phyloP scores from a whole-genome alignment of 1,140 invertebrate species.

The Neodiprion pinetum region DNA sequence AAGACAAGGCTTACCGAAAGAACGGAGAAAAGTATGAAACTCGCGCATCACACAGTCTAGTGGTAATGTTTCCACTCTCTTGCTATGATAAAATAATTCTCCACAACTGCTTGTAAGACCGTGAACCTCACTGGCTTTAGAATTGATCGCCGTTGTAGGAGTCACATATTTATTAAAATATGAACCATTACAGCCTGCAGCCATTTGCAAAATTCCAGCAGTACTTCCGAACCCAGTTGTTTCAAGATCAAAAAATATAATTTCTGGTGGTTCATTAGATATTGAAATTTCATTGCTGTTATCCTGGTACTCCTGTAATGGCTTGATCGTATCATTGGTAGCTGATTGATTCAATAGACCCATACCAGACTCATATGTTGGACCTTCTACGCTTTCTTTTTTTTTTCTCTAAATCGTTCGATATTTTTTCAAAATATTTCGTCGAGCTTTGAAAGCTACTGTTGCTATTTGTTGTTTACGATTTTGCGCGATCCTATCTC shows the following conservation, averaged over 20 bases:
- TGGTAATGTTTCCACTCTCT: slow-evolving; percentile 22
- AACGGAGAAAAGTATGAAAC: slow-evolving; percentile 23
- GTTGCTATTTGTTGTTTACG: slow-evolving; percentile 11
- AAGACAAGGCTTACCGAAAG: slow-evolving; percentile 26
- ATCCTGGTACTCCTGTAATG: slow-evolving; percentile 8
- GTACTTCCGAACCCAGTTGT: slow-evolving; percentile 21
- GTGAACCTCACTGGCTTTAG: slow-evolving; percentile 28
- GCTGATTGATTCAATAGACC: slow-evolving; percentile 21
- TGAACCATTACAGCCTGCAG: slow-evolving; percentile 10
- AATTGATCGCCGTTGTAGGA: slow-evolving; percentile 23
- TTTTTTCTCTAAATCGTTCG: slow-evolving; percentile 16
- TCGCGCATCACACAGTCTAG: slow-evolving; percentile 20
- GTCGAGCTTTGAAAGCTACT: slow-evolving; percentile 19
- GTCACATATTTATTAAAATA: slow-evolving; percentile 25
- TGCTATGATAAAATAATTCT: slow-evolving; percentile 27
- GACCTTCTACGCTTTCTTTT: slow-evolving; percentile 4
- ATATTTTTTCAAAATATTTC: slow-evolving; percentile 22
- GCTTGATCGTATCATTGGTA: slow-evolving; percentile 11
- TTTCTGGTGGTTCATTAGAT: slow-evolving; percentile 16
- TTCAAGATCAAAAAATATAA: slow-evolving; percentile 27
- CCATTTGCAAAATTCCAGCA: slow-evolving; percentile 27
- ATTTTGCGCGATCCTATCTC: slow-evolving; percentile 4
- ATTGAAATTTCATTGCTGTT: slow-evolving; percentile 6
- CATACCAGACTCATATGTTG: slow-evolving; percentile 9
- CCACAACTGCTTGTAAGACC: slow-evolving; percentile 25